Conservation (phyloP, 2,888 invertebrate genomes). For the Aleiodes testaceus region DNA sequence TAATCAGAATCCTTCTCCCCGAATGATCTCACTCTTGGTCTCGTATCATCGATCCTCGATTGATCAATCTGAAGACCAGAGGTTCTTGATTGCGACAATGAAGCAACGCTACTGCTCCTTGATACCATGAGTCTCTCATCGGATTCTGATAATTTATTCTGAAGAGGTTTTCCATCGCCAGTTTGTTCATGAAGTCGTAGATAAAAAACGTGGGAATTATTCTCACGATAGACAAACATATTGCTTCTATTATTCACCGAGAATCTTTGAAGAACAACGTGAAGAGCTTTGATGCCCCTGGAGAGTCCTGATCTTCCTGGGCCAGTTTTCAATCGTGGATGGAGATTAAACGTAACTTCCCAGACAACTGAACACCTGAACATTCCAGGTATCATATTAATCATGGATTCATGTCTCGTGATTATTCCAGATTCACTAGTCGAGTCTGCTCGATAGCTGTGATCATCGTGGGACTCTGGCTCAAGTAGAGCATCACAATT, state of each 20-base stretch:
- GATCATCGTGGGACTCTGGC: constrained; percentile 76
- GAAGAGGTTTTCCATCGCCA: constrained; percentile 65
- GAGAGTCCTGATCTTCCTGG: constrained; percentile 78
- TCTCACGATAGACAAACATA: constrained; percentile 85
- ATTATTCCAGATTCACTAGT: constrained; percentile 52
- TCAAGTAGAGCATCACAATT: constrained; percentile 81
- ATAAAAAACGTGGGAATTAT: constrained; percentile 78
- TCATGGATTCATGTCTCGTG: constrained; percentile 52
- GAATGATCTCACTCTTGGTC: constrained; percentile 77
- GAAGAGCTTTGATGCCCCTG: constrained; percentile 79
- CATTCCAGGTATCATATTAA: constrained; percentile 78
- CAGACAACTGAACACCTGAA: constrained; percentile 85
- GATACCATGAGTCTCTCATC: constrained; percentile 70
- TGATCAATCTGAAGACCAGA: constrained; percentile 51
- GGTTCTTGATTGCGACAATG: constrained; percentile 64
- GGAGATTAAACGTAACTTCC: constrained; percentile 80
- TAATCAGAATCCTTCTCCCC: constrained; percentile 76
- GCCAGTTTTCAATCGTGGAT: constrained; percentile 81
- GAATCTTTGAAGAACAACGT: constrained; percentile 80
- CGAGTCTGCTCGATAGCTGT: constrained; percentile 62
- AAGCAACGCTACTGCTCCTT: constrained; percentile 69
- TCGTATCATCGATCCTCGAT: constrained; percentile 66
- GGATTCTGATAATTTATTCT: constrained; percentile 69
- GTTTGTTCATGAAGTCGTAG: constrained; percentile 71
- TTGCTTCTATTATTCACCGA: constrained; percentile 82